These are phyloP conservation scores for Crotalus horridus DNA, from an alignment of 2,113 vertebrate species.

Conservation along the genomic window DNA sequence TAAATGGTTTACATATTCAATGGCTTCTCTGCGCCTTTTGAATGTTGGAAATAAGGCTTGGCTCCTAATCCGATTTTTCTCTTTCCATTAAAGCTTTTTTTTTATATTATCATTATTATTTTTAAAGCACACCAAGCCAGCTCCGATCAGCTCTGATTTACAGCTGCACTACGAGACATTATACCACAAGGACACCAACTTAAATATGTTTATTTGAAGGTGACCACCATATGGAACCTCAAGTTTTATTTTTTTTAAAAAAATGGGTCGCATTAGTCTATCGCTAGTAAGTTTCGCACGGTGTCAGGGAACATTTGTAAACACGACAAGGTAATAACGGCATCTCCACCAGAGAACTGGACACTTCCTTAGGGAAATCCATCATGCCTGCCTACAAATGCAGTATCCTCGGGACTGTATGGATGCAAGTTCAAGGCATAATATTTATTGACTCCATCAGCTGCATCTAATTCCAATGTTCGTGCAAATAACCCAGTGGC, in stretches of 20 bases:
- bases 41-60: neutral
- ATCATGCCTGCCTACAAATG: constrained; percentile 25
- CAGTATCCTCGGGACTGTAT: constrained; percentile 21
- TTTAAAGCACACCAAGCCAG: neutral
- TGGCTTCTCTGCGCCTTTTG: neutral
- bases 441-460: constrained; percentile 37
- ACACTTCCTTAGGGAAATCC: constrained; percentile 38
- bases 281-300: constrained; percentile 22
- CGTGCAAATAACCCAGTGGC: constrained; percentile 7
- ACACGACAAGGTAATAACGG: constrained; percentile 41
- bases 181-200: neutral
- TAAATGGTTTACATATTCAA: neutral
- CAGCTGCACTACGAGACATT: neutral
- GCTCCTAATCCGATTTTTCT: neutral
- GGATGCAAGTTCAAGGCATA: constrained; percentile 31
- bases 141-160: constrained; percentile 6
- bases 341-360: constrained; percentile 41
- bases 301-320: constrained; percentile 46
- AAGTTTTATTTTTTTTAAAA: constrained; percentile 33
- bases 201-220: constrained; percentile 25
- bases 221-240: constrained; percentile 14
- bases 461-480: constrained; percentile 35
- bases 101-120: neutral
- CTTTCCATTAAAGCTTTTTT: neutral
- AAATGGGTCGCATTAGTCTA: constrained; percentile 32